A percentile compares a stretch with the other conserved stretches of the same genome.
Evolutionary conservation across 2,113 vertebrate species (phyloP).

Genomic region (Oryzias woworae): DNA sequence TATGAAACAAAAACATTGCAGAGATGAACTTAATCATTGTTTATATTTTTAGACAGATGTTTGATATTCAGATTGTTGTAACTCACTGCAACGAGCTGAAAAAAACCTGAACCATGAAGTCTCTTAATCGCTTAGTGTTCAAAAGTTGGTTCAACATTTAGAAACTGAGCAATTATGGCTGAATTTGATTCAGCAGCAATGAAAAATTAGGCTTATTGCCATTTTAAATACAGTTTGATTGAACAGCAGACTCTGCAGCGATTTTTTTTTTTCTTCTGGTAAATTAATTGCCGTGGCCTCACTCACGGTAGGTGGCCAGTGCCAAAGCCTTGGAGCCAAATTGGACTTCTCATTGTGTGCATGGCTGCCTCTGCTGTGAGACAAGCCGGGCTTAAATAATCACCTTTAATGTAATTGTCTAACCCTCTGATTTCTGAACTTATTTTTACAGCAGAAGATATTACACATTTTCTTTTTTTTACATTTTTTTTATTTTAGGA

Average conservation of each 20-base stretch:
- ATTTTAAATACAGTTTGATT: constrained; percentile 5
- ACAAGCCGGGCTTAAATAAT: neutral
- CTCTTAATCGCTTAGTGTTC: constrained; percentile 5
- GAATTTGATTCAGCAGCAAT: neutral
- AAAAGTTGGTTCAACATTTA: constrained; percentile 1
- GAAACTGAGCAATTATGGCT: neutral
- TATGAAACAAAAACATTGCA: too few species aligned
- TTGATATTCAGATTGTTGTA: too few species aligned
- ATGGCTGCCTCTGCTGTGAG: constrained; percentile 1
- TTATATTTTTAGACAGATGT: too few species aligned
- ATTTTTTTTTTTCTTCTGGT: neutral
- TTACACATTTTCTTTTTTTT: too few species aligned
- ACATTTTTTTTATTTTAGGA: too few species aligned
- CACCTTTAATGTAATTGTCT: too few species aligned
- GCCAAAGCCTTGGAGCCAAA: constrained; percentile 6
- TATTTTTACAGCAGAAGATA: too few species aligned
- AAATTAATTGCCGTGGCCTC: constrained; percentile 13
- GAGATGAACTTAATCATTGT: too few species aligned
- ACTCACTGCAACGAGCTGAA: neutral
- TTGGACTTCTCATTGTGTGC: neutral
- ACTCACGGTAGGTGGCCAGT: constrained; percentile 3
- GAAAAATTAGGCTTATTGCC: constrained; percentile 1
- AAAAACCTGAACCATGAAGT: neutral
- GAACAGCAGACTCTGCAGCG: neutral
- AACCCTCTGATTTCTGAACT: too few species aligned